Evolutionary conservation across 1,140 invertebrate genomes (phyloP).

Genomic region (Oscheius sp.): DNA sequence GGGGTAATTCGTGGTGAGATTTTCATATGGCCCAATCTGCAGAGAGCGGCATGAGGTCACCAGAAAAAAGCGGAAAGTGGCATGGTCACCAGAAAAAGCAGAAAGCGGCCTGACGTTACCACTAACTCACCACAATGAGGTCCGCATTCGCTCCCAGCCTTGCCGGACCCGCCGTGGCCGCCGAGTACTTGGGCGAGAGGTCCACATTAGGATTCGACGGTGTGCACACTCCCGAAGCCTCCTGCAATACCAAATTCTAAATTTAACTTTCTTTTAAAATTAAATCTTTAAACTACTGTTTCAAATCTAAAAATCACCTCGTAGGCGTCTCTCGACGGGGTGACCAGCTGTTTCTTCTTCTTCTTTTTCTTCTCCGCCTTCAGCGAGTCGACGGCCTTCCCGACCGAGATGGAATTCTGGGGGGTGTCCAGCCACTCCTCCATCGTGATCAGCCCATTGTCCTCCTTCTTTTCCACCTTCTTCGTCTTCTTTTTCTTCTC

Average conservation of each 20-base stretch:
- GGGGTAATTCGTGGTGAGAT: too few species aligned
- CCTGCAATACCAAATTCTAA: constrained; percentile 22
- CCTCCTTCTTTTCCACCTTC: constrained; percentile 40
- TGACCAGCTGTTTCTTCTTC: constrained; percentile 4
- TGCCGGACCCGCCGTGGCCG: constrained; percentile 7
- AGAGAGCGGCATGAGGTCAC: constrained; percentile 7
- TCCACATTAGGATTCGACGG: constrained; percentile 35
- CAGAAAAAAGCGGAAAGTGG: too few species aligned
- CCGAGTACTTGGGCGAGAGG: constrained; percentile 4
- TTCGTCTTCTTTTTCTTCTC: constrained; percentile 54
- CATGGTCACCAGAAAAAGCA: too few species aligned
- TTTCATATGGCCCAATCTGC: too few species aligned
- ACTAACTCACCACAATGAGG: constrained; percentile 20
- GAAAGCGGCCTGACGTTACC: too few species aligned
- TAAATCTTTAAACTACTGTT: neutral
- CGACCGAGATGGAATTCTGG: neutral
- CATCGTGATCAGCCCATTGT: constrained; percentile 13
- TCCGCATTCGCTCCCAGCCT: neutral
- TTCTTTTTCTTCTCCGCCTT: constrained; percentile 8
- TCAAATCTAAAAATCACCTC: neutral
- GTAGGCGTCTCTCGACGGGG: neutral
- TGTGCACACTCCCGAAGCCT: constrained; percentile 42
- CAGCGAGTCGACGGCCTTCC: neutral
- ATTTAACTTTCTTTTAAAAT: neutral
- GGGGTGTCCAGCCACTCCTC: constrained; percentile 21